Conservation (phyloP, 1,140 invertebrate genomes). For the Drosophila trapezifrons region DNA sequence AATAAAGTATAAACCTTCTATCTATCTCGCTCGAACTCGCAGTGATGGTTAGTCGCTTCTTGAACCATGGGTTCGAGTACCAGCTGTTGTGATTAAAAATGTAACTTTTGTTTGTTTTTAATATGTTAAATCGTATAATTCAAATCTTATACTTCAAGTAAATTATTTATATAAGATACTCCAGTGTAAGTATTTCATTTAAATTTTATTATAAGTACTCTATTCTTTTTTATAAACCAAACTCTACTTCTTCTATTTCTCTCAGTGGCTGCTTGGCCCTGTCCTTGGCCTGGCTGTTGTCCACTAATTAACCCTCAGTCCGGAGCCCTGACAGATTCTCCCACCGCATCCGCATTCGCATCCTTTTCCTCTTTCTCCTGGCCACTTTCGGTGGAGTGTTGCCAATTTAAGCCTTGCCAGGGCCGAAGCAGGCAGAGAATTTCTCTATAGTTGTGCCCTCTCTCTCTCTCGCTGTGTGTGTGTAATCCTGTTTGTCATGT, state of each 20-base stretch:
- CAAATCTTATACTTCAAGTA: too few species aligned
- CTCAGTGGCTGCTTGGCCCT: slow-evolving; percentile 36
- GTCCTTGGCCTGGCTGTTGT: slow-evolving; percentile 64
- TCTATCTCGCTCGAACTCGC: too few species aligned
- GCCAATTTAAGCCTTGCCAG: slow-evolving; percentile 78
- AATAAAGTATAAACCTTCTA: too few species aligned
- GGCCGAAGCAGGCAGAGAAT: slow-evolving; percentile 7
- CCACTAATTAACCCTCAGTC: slow-evolving; percentile 81
- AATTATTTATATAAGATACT: too few species aligned
- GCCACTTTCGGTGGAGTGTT: slow-evolving; percentile 61
- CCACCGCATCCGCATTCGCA: slow-evolving; percentile 5
- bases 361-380: slow-evolving; percentile 4
- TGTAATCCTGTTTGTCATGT: slow-evolving; percentile 84
- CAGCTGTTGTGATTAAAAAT: too few species aligned
- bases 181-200: not conserved
- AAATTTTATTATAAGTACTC: too few species aligned
- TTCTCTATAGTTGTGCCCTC: not conserved
- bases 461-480: slow-evolving; percentile 13
- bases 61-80: too few species aligned
- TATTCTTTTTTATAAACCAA: not conserved
- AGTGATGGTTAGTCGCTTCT: too few species aligned
- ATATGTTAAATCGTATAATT: too few species aligned
- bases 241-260: not conserved
- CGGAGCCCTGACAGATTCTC: slow-evolving; percentile 57
- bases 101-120: too few species aligned